Conservation (phyloP, 2,888 invertebrate species). For the Dryadula phaetusa region DNA sequence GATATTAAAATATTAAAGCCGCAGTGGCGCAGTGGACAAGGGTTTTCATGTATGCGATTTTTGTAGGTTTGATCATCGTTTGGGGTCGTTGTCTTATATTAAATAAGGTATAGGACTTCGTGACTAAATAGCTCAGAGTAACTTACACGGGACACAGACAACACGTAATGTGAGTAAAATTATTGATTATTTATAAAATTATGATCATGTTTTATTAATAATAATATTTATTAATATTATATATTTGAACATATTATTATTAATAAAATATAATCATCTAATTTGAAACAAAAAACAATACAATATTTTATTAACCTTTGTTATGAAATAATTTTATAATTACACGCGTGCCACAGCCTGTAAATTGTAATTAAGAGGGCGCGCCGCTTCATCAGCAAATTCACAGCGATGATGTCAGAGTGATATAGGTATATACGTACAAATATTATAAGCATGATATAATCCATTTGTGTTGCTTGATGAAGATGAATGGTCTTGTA, state of each 20-base stretch:
- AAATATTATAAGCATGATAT: conserved; percentile 19
- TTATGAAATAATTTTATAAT: conserved; percentile 9
- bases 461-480: conserved; percentile 19
- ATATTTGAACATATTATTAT: no score
- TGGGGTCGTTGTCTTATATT: background rate
- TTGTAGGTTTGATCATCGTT: background rate
- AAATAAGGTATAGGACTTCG: background rate
- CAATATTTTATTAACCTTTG: background rate
- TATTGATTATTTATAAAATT: no score
- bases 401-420: conserved; percentile 24
- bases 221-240: no score
- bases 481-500: conserved; percentile 17
- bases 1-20: background rate
- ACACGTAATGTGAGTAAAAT: no score
- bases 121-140: background rate
- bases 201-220: no score
- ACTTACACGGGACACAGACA: no score
- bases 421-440: background rate
- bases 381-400: conserved; percentile 26
- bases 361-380: conserved; percentile 25
- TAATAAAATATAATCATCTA: no score
- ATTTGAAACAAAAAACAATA: background rate
- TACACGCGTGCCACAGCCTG: conserved; percentile 18
- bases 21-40: background rate
- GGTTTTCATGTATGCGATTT: background rate